Conservation (phyloP, 1,140 invertebrate genomes). For the Aphelinus certus region DNA sequence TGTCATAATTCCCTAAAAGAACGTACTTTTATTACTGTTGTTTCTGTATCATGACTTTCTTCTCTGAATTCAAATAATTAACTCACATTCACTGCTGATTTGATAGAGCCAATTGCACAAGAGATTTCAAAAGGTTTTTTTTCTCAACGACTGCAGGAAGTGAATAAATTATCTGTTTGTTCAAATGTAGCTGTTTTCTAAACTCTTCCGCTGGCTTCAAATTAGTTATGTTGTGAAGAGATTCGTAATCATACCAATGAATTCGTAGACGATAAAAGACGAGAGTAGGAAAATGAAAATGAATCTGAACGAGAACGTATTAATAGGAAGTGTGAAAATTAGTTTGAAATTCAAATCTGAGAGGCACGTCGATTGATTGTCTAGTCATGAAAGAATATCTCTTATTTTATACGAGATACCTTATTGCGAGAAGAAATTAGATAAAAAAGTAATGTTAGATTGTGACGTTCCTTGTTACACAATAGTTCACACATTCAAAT, state of each 20-base stretch:
- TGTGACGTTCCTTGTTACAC: too few species aligned
- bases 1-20: neutral
- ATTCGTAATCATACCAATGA: constrained; percentile 9
- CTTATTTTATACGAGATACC: too few species aligned
- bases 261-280: neutral
- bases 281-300: too few species aligned
- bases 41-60: constrained; percentile 26
- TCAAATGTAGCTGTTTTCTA: constrained; percentile 32
- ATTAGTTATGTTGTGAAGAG: constrained; percentile 32
- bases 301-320: too few species aligned
- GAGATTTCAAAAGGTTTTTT: constrained; percentile 23
- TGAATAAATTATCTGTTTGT: constrained; percentile 39
- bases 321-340: too few species aligned
- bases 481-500: too few species aligned
- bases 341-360: too few species aligned
- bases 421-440: too few species aligned
- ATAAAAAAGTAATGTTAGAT: too few species aligned
- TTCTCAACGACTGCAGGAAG: constrained; percentile 18
- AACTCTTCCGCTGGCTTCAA: constrained; percentile 28
- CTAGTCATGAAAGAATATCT: too few species aligned
- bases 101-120: constrained; percentile 31
- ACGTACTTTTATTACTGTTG: constrained; percentile 16
- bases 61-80: constrained; percentile 33
- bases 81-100: constrained; percentile 31
- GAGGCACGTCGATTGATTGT: too few species aligned